Conservation (phyloP, 2,888 invertebrate species). For the Yponomeuta sedellus region DNA sequence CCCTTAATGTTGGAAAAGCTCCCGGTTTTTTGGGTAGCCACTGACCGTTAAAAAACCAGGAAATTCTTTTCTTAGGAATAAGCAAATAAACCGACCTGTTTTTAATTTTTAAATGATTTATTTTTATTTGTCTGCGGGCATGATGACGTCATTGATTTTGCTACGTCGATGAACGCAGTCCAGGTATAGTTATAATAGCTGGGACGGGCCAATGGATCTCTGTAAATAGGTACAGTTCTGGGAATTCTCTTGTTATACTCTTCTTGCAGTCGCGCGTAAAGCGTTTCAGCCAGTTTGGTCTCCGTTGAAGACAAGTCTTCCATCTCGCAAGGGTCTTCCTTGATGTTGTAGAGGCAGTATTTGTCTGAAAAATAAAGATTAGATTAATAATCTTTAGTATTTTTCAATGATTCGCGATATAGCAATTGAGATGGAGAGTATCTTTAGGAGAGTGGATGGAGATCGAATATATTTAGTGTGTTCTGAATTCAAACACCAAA, state of each 20-base stretch:
- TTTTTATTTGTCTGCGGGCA: background rate
- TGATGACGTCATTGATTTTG: background rate
- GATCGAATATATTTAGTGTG: too few relatives aligned
- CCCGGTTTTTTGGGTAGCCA: too few relatives aligned
- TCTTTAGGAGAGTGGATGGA: too few relatives aligned
- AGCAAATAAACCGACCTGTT: background rate
- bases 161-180: slow-evolving; percentile 32
- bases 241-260: slow-evolving; percentile 33
- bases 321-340: slow-evolving; percentile 55
- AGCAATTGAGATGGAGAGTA: too few relatives aligned
- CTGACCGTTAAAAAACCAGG: too few relatives aligned
- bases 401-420: too few relatives aligned
- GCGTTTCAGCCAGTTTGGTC: slow-evolving; percentile 36
- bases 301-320: slow-evolving; percentile 39
- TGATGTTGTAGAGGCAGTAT: slow-evolving; percentile 52
- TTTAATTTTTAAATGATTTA: background rate
- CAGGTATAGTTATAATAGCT: slow-evolving; percentile 50
- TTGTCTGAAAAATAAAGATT: slow-evolving; percentile 39
- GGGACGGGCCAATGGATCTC: slow-evolving; percentile 46
- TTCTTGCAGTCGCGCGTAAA: slow-evolving; percentile 32
- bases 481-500: too few relatives aligned
- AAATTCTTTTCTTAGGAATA: too few relatives aligned
- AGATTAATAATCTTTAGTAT: too few relatives aligned
- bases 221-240: slow-evolving; percentile 32
- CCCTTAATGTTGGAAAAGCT: too few relatives aligned